These are phyloP conservation scores for Sycon ciliatum DNA, from an alignment of 37 sponge, comb jelly and placozoan species.

Conservation along the genomic window DNA sequence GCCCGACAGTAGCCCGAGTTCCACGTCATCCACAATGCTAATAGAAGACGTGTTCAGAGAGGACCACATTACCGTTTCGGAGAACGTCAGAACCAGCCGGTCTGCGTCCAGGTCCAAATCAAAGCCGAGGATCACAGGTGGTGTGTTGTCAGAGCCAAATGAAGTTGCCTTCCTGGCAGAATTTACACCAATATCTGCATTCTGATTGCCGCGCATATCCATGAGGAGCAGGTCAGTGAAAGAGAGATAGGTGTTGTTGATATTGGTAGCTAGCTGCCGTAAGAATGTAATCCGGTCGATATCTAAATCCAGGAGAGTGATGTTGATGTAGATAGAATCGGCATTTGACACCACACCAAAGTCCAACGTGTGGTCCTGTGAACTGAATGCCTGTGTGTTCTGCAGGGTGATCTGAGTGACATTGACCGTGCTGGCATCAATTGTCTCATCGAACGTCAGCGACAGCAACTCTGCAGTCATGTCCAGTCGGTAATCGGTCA, in stretches of 20 bases:
- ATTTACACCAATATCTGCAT: slow-evolving; percentile 17
- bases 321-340: slow-evolving; percentile 52
- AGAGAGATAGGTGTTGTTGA: neutral
- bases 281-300: slow-evolving; percentile 58
- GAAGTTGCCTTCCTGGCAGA: slow-evolving; percentile 26
- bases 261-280: slow-evolving; percentile 36
- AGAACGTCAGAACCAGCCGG: slow-evolving; percentile 60
- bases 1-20: slow-evolving; percentile 13
- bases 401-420: slow-evolving; percentile 41
- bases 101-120: slow-evolving; percentile 62
- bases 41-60: slow-evolving; percentile 49
- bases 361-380: slow-evolving; percentile 20
- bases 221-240: slow-evolving; percentile 22
- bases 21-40: slow-evolving; percentile 27
- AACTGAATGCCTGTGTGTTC: neutral
- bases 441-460: slow-evolving; percentile 77
- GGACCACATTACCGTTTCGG: slow-evolving; percentile 59
- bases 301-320: slow-evolving; percentile 50
- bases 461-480: slow-evolving; percentile 52
- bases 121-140: slow-evolving; percentile 56
- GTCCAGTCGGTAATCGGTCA: slow-evolving; percentile 50
- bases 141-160: slow-evolving; percentile 36
- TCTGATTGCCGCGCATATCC: slow-evolving; percentile 55
- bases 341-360: slow-evolving; percentile 36
- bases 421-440: slow-evolving; percentile 54